These are phyloP conservation scores for Alethe castanea DNA, from an alignment of 2,113 vertebrate species.

Conservation along the genomic window DNA sequence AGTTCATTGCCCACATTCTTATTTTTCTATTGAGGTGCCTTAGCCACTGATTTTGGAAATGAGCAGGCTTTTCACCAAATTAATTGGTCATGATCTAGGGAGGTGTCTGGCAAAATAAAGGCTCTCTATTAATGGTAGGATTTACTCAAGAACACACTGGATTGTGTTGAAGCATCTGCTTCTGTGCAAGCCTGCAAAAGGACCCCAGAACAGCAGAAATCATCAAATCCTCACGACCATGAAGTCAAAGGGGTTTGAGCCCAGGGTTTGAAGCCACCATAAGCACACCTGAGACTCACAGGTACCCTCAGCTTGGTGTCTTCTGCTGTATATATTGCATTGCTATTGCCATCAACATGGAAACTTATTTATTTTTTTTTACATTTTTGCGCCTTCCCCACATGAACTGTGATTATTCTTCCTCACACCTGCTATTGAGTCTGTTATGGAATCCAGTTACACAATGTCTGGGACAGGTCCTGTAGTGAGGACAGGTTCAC, in stretches of 20 bases:
- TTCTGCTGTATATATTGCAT: not conserved
- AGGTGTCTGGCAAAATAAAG: not conserved
- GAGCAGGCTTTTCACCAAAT: not conserved
- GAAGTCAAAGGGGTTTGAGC: not conserved
- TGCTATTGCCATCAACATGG: not conserved
- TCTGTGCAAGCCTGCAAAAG: not conserved
- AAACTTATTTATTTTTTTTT: not conserved
- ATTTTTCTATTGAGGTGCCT: not conserved
- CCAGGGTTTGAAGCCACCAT: not conserved
- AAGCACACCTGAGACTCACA: not conserved
- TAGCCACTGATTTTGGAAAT: not conserved
- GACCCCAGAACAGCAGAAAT: not conserved
- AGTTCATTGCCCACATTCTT: not conserved
- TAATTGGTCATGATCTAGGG: too few species aligned
- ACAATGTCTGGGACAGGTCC: not conserved
- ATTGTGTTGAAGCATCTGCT: not conserved
- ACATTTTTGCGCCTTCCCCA: not conserved
- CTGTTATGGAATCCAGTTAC: not conserved
- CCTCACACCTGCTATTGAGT: not conserved
- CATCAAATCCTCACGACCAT: rapidly evolving
- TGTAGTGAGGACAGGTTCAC: not conserved
- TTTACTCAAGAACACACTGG: not conserved
- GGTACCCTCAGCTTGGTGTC: not conserved
- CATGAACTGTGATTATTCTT: not conserved
- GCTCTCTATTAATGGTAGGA: not conserved